Base-by-base conservation (phyloP, 1,140 invertebrate genomes). In the Centruroides vittatus region DNA sequence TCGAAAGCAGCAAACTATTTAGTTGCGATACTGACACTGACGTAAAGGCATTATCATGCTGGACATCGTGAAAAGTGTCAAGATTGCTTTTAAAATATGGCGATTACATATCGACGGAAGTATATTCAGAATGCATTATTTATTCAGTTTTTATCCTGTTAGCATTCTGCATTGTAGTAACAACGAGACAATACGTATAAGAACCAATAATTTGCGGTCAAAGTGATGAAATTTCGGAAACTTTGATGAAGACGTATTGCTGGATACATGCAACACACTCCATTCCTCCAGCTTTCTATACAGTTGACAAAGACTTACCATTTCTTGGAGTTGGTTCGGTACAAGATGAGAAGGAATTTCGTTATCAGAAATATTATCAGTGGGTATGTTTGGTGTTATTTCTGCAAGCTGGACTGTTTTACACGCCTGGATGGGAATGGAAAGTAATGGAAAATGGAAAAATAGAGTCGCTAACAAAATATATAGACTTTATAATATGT, bases 141-240 rank as follows among this genome's bases (percentile, higher is more conserved):
- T 93, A 78, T 89, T 85, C 52, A 50, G 88, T 95, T 59, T 84
- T 94, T 69, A 84, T 93, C 61, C 76, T 95, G 65, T 83, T 95
- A 55, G 86, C 88, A 23, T 94, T 93, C 73, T 92, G 89, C n/a
- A 74, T 94, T 61, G 75, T 94, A 66, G 90, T 96, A 36, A 93
- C 91, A 1, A 78, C 78, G 35, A 76, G 78, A 58, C 80, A 80
- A 62, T 78, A 80, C 61, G 78, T 79, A 9, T 81, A 81, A 12
- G 93, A 94, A 53, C 91, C 91, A 3, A 94, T 94, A 63, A 90
- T 93, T 78, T 95, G 91, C 74, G 86, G 93, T 65, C 89, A 92
- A 76, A 91, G 89, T 63, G 87, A 85, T 78, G 86, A 89, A 70
- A 72, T 73, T 34, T 86, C 90, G 70, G 85, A 86, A 36, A 83